phyloP scores from a whole-genome alignment of 1,140 invertebrate species.

The Adoxophyes honmai region DNA sequence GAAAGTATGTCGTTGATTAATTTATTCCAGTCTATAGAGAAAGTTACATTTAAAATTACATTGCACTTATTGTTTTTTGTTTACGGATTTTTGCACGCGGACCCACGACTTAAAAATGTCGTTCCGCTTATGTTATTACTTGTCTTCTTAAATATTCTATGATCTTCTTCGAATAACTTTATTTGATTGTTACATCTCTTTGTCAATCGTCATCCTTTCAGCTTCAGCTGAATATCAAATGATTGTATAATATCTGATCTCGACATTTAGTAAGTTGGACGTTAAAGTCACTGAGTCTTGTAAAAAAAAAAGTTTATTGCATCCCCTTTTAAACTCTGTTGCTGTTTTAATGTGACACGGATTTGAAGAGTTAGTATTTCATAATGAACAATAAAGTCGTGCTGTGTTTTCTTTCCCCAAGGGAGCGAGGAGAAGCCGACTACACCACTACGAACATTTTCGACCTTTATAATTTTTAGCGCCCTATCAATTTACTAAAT shows the following conservation, averaged over 20 bases:
- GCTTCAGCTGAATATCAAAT: no score
- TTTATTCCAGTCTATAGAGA: no score
- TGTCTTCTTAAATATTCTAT: not conserved
- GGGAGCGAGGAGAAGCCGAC: conserved; percentile 26
- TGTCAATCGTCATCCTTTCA: no score
- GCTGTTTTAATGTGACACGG: not conserved
- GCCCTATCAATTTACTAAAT: conserved; percentile 26
- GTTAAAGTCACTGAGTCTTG: no score
- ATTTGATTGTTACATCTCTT: no score
- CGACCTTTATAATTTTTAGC: conserved; percentile 31
- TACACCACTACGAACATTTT: conserved; percentile 20
- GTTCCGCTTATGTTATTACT: not conserved
- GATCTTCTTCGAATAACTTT: conserved; percentile 33
- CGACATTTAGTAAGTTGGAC: no score
- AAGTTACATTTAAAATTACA: no score
- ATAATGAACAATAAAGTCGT: conserved; percentile 33
- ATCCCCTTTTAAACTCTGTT: no score
- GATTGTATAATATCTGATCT: no score
- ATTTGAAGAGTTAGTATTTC: not conserved
- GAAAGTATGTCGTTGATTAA: no score
- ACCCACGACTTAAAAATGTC: conserved; percentile 15
- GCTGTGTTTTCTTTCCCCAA: conserved; percentile 51
- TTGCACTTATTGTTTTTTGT: conserved; percentile 16
- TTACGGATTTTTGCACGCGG: conserved; percentile 37
- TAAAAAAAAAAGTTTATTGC: no score